These are phyloP conservation scores for Mythimna loreyi DNA, from an alignment of 2,888 invertebrate species.

Conservation along the genomic window DNA sequence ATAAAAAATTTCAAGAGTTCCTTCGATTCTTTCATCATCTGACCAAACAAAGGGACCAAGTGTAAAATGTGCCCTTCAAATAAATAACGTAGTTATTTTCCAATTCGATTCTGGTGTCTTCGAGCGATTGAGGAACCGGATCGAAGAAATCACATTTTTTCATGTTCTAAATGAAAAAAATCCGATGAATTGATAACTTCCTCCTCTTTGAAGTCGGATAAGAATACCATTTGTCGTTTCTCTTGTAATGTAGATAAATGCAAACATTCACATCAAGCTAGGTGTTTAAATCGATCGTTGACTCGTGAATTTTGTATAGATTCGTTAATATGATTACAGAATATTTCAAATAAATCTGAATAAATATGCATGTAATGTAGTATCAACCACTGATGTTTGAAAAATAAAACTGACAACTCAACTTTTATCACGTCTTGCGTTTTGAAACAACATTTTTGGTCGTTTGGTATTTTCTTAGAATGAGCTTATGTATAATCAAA, in stretches of 20 bases:
- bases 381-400: too few species aligned
- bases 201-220: too few species aligned
- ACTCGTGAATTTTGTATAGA: conserved; percentile 40
- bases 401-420: background rate
- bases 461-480: background rate
- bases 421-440: background rate
- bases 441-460: background rate
- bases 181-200: too few species aligned
- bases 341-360: conserved; percentile 35
- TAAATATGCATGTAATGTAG: conserved; percentile 17
- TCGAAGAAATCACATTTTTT: too few species aligned
- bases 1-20: too few species aligned
- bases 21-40: too few species aligned
- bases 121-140: too few species aligned
- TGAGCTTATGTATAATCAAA: background rate
- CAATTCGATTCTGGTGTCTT: too few species aligned
- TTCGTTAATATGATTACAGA: conserved; percentile 24
- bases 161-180: too few species aligned
- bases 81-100: too few species aligned
- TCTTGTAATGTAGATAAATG: conserved; percentile 47
- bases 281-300: conserved; percentile 43
- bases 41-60: too few species aligned
- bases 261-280: conserved; percentile 44
- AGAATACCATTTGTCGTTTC: conserved; percentile 11
- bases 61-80: too few species aligned